Evolutionary conservation across 2,797 vertebrate species (phyloP), one percentile per base, ranked within the genome.

Genomic region (Xerus rutilus): DNA sequence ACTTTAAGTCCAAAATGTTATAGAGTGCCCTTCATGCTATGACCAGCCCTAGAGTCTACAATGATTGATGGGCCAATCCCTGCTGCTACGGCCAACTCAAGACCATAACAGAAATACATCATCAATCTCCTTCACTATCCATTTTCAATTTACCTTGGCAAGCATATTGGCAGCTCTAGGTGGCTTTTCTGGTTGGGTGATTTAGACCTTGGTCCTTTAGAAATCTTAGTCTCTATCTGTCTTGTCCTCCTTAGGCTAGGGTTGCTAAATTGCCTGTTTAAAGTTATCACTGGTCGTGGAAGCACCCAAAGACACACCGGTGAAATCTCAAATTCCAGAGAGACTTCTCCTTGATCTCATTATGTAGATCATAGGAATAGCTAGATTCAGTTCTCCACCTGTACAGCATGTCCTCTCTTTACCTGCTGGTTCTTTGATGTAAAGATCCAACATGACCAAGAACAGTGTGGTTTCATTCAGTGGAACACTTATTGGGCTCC

Each of bases 131-230:
- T 72, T 35, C 77, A 49, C 17, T 47, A 10, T 45, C 32, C 10
- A 17, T 67, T 64, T 96, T 90, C 84, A 35, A 14, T 81, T 69
- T 77, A 28, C 57, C 28, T 70, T 86, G 84, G 67, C 64, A 35
- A 83, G 35, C 2, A 21, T 94, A 79, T 93, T 83, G 93, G 11
- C 69, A 95, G 49, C 21, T 88, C 45, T 13, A 21, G 13, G 2
- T 81, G 57, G 49, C 45, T 92, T 87, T 93, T 93, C 84, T 89
- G 39, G 59, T 72, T 67, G 20, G 14, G 81, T 32, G n/a, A 89
- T 23, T 86, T 65, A 85, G 65, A 86, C 47, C 23, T 84, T 91
- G 32, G 57, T 28, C 57, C 43, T 77, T 43, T 70, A 88, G 62
- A 90, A 91, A 86, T 43, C 9, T 21, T 62, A 82, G 35, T 35